phyloP scores from a whole-genome alignment of 1,140 invertebrate species.

The Euschistus heros region DNA sequence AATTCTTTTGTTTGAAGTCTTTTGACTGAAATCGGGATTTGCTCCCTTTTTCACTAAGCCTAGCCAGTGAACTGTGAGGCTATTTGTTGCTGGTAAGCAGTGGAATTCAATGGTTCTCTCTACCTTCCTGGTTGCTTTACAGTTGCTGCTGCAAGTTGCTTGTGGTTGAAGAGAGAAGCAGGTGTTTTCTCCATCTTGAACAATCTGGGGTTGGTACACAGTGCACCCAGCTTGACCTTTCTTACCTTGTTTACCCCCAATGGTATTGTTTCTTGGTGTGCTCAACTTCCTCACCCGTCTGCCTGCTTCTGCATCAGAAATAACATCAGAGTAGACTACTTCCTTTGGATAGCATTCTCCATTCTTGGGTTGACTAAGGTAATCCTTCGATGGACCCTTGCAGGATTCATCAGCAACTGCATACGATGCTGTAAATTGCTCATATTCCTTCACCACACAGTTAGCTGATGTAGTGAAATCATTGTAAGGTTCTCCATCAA shows the following conservation, averaged over 20 bases:
- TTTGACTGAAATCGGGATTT: constrained; percentile 36
- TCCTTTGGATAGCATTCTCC: constrained; percentile 34
- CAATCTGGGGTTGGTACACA: constrained; percentile 21
- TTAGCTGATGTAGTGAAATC: constrained; percentile 48
- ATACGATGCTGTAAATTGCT: constrained; percentile 45
- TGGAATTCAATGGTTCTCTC: constrained; percentile 37
- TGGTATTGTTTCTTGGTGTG: not conserved
- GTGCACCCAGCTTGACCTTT: constrained; percentile 14
- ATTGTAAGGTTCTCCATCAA: constrained; percentile 42
- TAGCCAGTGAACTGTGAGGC: constrained; percentile 37
- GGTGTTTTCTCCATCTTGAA: constrained; percentile 36
- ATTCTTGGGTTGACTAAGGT: constrained; percentile 29
- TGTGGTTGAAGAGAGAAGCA: constrained; percentile 45
- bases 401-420: constrained; percentile 35
- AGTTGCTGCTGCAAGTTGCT: constrained; percentile 39
- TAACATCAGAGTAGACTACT: constrained; percentile 23
- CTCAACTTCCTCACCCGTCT: not conserved
- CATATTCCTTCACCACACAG: constrained; percentile 39
- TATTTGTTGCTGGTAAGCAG: constrained; percentile 37
- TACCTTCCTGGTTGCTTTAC: constrained; percentile 31
- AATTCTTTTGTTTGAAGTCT: constrained; percentile 17
- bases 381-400: constrained; percentile 36
- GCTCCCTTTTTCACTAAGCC: constrained; percentile 43
- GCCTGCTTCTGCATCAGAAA: constrained; percentile 23
- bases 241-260: too few relatives aligned